A percentile compares a stretch with the other conserved stretches of the same genome.
Conservation (phyloP, 2,113 vertebrate genomes). For the Manacus vitellinus region DNA sequence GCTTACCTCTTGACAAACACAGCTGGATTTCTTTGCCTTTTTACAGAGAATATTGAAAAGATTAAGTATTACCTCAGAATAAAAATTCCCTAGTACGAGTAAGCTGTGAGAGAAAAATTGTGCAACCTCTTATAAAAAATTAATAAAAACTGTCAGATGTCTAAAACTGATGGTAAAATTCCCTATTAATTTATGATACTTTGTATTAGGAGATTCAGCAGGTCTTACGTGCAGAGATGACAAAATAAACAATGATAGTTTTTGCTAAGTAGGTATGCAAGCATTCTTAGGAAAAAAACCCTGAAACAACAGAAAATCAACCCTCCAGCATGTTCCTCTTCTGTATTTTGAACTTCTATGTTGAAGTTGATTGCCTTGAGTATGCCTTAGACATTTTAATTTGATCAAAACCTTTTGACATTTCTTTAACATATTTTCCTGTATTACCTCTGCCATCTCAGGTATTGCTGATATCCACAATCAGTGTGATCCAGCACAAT, state of each 20-base stretch:
- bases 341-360: background rate
- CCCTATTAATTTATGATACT: conserved; percentile 11
- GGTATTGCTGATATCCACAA: background rate
- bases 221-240: background rate
- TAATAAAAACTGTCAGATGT: background rate
- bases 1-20: background rate
- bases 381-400: conserved; percentile 27
- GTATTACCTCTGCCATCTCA: background rate
- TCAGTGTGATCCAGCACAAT: background rate
- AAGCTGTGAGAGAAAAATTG: background rate
- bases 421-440: conserved; percentile 14
- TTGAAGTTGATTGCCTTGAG: conserved; percentile 13
- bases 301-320: background rate
- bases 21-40: background rate
- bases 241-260: background rate
- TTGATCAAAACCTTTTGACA: conserved; percentile 20
- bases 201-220: background rate
- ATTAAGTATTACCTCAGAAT: background rate
- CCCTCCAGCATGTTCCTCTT: background rate
- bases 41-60: background rate
- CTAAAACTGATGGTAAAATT: background rate
- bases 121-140: background rate
- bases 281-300: background rate
- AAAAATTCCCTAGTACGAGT: background rate
- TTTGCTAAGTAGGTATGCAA: background rate